Conservation (phyloP, 2,113 vertebrate species). For the Eptatretus burgeri region DNA sequence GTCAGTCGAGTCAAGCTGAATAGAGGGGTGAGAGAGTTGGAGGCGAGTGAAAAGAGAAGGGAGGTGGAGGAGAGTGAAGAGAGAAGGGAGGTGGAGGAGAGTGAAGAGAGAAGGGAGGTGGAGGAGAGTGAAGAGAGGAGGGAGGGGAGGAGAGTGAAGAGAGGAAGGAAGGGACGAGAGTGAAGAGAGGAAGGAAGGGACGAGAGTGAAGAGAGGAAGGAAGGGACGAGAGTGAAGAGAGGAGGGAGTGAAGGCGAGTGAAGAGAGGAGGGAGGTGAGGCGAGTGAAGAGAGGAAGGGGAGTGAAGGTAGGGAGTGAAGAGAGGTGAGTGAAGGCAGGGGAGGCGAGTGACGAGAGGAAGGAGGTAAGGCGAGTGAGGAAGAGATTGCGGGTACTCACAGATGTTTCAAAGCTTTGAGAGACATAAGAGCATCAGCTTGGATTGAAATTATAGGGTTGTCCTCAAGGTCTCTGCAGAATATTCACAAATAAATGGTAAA, state of each 20-base stretch:
- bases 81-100: too few species aligned
- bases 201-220: too few species aligned
- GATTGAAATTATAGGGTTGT: slow-evolving; percentile 3
- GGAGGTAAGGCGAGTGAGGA: background rate
- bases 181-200: too few species aligned
- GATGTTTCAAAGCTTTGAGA: background rate
- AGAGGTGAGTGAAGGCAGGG: background rate
- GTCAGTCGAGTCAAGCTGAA: too few species aligned
- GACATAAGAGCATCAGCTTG: background rate
- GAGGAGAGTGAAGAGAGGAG: too few species aligned
- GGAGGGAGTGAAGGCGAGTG: background rate
- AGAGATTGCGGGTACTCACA: background rate
- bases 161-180: too few species aligned
- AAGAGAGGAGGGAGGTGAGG: background rate
- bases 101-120: too few species aligned
- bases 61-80: too few species aligned
- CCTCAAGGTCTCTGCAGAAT: slow-evolving; percentile 1
- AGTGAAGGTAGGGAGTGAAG: background rate
- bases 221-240: too few species aligned
- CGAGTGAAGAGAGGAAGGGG: background rate
- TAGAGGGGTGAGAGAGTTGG: too few species aligned
- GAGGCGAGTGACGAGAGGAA: background rate
- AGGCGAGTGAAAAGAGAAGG: too few species aligned
- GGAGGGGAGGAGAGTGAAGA: too few species aligned
- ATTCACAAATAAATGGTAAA: background rate